Percentiles rank a stretch among this genome's conserved stretches.
phyloP scores from a whole-genome alignment of 2,797 vertebrate genomes.

The Phyllotis vaccarum region DNA sequence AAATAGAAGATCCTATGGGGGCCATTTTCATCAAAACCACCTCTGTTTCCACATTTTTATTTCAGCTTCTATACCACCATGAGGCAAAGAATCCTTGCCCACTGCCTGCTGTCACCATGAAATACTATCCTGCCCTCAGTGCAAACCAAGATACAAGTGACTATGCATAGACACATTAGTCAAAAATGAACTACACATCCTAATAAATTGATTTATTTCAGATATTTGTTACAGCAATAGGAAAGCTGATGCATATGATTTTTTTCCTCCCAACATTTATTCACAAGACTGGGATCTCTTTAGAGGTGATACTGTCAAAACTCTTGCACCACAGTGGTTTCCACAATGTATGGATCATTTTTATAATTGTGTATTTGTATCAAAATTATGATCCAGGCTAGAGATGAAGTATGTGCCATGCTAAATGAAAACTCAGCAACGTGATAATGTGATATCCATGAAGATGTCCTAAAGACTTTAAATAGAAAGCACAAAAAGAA shows the following conservation, averaged over 20 bases:
- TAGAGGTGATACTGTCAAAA: background rate
- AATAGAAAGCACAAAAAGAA: slow-evolving; percentile 17
- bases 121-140: background rate
- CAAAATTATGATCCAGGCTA: background rate
- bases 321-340: background rate
- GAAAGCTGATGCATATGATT: background rate
- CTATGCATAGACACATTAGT: background rate
- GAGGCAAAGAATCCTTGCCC: background rate
- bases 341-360: background rate
- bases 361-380: background rate
- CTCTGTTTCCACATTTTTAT: background rate
- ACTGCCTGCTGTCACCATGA: background rate
- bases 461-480: background rate
- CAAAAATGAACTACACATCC: background rate
- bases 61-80: background rate
- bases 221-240: background rate
- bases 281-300: background rate
- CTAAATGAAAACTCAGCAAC: background rate
- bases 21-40: background rate
- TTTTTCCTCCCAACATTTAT: background rate
- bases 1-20: background rate
- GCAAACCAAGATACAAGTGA: background rate
- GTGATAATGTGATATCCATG: background rate
- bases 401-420: background rate
- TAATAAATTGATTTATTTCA: background rate